A percentile compares a stretch with the other conserved stretches of the same genome.
Conservation (phyloP, 2,888 invertebrate genomes). For the Tenodera sinensis region DNA sequence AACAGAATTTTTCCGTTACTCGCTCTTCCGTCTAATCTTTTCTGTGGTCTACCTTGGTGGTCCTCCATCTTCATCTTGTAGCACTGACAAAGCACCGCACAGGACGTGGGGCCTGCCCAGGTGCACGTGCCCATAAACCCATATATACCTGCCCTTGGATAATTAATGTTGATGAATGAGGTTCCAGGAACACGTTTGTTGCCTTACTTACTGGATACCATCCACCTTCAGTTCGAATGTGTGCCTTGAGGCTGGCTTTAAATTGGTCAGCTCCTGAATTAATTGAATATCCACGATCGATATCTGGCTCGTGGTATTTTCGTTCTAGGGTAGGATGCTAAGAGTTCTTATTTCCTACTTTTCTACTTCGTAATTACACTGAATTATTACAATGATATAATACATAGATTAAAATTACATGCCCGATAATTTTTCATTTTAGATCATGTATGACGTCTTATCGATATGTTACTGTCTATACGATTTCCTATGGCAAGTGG, state of each 20-base stretch:
- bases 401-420: too few relatives aligned
- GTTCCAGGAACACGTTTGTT: neutral
- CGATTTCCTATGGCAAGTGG: too few relatives aligned
- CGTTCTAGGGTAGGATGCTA: too few relatives aligned
- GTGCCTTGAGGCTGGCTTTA: neutral
- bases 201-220: neutral
- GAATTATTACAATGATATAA: too few relatives aligned
- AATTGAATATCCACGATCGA: too few relatives aligned
- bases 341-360: too few relatives aligned
- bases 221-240: neutral
- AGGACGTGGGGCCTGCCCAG: neutral
- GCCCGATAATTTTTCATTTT: too few relatives aligned
- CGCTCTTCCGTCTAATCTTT: neutral
- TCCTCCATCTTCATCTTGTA: neutral
- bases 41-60: neutral
- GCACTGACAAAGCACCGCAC: neutral
- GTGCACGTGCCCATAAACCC: neutral
- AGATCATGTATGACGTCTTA: too few relatives aligned
- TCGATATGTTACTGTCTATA: too few relatives aligned
- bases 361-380: too few relatives aligned
- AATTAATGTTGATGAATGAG: conserved; percentile 4
- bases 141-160: neutral
- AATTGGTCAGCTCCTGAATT: too few relatives aligned
- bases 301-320: too few relatives aligned
- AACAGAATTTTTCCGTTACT: neutral